Evolutionary conservation across 2,888 invertebrate genomes (phyloP), one percentile per base, ranked within the genome.

Genomic region (Tenthredo amoena): DNA sequence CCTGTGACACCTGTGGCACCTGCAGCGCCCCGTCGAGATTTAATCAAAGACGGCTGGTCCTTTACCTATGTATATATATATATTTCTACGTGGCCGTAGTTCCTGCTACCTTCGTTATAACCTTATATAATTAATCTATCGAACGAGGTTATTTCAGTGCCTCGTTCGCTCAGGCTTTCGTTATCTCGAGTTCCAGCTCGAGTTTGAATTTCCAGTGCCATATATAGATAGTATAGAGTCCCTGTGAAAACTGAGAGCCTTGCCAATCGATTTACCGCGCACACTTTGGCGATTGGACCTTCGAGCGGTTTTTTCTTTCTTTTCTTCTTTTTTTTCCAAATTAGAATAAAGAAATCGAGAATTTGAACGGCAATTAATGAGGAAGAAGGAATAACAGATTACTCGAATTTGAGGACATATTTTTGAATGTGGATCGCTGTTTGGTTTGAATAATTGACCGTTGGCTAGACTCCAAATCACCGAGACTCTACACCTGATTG

Each of bases 161-260:
- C 58, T 81, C 79, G 79, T 81, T 81, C 79, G 79, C 40, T 58
- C 79, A 81, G 79, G 62, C 79, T 81, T 58, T 58, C 50, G 47
- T 81, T 81, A 81, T 40, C 81, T 81, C 62, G 62, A 81, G 81
- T 81, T 81, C 81, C 81, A 81, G 81, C 81, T 81, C 81, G 81
- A 81, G 81, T 62, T 79, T 79, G 12, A 15, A 26, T 47, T 76
- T 47, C 26, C 40, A 21, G 10, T 31, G 6, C 76, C 21, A 6
- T 31, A 18, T 26, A 26, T 1, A 26, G 26, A 26, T 1, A 26
- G 26, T 26, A 26, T 68, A 68, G 34, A 68, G 68, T 68, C 68
- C 68, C 68, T 18, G n/a, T 55, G 50, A 68, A 68, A 26, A 68
- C 26, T 18, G n/a, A 68, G 68, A 68, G 68, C 18, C 68, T 68